Conservation (phyloP, 1,140 invertebrate species). For the Drosophila mauritiana region DNA sequence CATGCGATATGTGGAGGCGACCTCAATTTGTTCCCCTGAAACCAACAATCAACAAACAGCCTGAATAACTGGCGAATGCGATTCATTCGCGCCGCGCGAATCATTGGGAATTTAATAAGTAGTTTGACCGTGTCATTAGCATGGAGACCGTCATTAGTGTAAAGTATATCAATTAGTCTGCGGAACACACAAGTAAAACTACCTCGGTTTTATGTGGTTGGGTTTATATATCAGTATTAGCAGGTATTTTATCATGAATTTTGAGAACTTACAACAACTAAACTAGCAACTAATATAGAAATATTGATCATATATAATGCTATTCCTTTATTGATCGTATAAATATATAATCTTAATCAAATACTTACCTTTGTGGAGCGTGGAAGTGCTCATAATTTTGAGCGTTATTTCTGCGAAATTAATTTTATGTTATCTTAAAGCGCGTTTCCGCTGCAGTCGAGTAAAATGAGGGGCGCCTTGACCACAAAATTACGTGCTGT, state of each 20-base stretch:
- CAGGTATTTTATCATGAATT: not conserved
- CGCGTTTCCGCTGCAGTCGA: constrained; percentile 12
- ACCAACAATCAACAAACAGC: constrained; percentile 23
- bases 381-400: constrained; percentile 13
- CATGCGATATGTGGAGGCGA: constrained; percentile 44
- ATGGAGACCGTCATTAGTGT: constrained; percentile 55
- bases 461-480: constrained; percentile 39
- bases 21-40: constrained; percentile 51
- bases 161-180: constrained; percentile 55
- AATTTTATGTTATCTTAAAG: constrained; percentile 30
- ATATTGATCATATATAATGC: no score
- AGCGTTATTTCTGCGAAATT: constrained; percentile 19
- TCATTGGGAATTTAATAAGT: constrained; percentile 53
- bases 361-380: constrained; percentile 2
- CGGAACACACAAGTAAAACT: constrained; percentile 8
- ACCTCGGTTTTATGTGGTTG: not conserved
- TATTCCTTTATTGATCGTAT: not conserved
- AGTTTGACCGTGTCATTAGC: constrained; percentile 43
- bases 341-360: no score
- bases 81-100: constrained; percentile 24
- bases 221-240: not conserved
- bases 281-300: no score
- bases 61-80: constrained; percentile 28
- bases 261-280: not conserved
- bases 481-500: constrained; percentile 75